A percentile compares a stretch with the other conserved stretches of the same genome.
phyloP scores from a whole-genome alignment of 2,797 vertebrate genomes.

The Brachyalestes nurse region DNA sequence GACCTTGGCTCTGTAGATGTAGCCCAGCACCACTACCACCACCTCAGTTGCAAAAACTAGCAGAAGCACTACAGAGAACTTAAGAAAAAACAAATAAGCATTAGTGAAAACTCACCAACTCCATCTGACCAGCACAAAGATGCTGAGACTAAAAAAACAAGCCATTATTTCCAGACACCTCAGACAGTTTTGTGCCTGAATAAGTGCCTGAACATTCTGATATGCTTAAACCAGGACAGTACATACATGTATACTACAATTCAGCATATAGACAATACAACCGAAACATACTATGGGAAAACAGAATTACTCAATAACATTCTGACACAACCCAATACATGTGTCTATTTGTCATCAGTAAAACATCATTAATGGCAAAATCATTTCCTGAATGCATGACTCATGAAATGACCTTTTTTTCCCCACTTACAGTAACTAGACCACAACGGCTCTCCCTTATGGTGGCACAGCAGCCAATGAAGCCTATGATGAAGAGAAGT shows the following conservation, averaged over 20 bases:
- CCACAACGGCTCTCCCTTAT: slow-evolving; percentile 95
- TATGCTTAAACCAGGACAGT: no score
- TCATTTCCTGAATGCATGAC: neutral
- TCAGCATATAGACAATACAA: no score
- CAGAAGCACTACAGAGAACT: slow-evolving; percentile 81
- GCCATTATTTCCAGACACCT: neutral
- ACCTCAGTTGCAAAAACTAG: slow-evolving; percentile 96
- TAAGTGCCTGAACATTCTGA: no score
- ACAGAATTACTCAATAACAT: no score
- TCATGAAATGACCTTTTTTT: neutral
- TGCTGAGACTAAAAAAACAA: slow-evolving; percentile 81
- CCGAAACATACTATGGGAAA: no score
- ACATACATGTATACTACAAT: no score
- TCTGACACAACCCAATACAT: neutral
- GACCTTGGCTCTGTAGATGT: slow-evolving; percentile 98
- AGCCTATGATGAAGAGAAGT: slow-evolving; percentile 92
- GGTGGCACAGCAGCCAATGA: slow-evolving; percentile 96
- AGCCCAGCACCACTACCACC: slow-evolving; percentile 95
- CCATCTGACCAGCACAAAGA: slow-evolving; percentile 87
- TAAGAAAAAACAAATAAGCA: neutral
- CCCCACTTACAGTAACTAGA: slow-evolving; percentile 90
- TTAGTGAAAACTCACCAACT: neutral
- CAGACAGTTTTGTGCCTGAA: no score
- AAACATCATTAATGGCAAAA: neutral
- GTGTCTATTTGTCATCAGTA: no score